These are phyloP conservation scores for Parnassius mnemosyne DNA, from an alignment of 2,888 invertebrate genomes.

Conservation along the genomic window DNA sequence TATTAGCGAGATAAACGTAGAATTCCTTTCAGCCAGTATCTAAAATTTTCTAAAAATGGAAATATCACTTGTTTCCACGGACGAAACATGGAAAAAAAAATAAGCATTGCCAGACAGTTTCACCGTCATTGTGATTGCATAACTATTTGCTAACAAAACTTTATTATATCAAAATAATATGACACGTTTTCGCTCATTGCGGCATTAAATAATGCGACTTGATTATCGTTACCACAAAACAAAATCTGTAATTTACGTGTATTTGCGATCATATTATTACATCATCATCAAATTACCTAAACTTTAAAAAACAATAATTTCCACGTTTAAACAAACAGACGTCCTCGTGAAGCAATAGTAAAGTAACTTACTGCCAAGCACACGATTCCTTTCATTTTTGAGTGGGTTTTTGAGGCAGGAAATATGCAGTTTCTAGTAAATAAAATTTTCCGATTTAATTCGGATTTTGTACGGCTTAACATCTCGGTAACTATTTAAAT, in stretches of 20 bases:
- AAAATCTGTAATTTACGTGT: conserved; percentile 1
- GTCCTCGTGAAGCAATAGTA: not conserved
- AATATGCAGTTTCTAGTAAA: too few relatives aligned
- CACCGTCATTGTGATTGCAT: conserved; percentile 6
- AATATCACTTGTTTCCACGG: too few relatives aligned
- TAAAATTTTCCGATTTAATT: too few relatives aligned
- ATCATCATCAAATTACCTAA: not conserved
- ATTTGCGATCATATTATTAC: not conserved
- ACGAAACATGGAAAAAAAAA: too few relatives aligned
- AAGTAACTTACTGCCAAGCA: too few relatives aligned
- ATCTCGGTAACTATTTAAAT: too few relatives aligned
- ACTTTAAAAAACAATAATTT: not conserved
- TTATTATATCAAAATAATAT: conserved; percentile 11
- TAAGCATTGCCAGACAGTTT: not conserved
- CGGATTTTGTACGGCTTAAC: too few relatives aligned
- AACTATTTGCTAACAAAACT: conserved; percentile 5
- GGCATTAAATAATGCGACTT: conserved; percentile 1
- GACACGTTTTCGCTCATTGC: conserved; percentile 6
- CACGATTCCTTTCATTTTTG: too few relatives aligned
- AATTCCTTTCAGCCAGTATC: too few relatives aligned
- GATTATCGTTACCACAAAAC: not conserved
- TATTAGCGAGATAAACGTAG: too few relatives aligned
- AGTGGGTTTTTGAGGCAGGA: too few relatives aligned
- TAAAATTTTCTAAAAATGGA: too few relatives aligned
- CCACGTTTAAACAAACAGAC: not conserved